phyloP scores from a whole-genome alignment of 2,888 invertebrate species.

The Euzetes globulus region DNA sequence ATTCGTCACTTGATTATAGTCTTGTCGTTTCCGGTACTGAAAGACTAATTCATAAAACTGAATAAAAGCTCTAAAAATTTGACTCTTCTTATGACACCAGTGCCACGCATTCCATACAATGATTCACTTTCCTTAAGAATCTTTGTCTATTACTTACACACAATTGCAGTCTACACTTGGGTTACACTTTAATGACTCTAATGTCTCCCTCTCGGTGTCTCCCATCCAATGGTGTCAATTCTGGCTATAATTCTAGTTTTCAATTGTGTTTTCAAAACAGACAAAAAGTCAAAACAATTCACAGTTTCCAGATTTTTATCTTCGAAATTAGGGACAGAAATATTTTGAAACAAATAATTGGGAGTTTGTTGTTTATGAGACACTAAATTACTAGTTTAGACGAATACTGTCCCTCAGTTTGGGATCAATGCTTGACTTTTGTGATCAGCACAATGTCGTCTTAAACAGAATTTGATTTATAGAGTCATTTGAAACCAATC shows the following conservation, averaged over 20 bases:
- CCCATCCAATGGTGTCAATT: not conserved
- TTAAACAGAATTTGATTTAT: constrained; percentile 26
- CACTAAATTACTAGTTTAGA: no score
- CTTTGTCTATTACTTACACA: not conserved
- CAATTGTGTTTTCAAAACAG: no score
- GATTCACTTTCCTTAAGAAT: constrained; percentile 13
- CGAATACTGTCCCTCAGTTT: not conserved
- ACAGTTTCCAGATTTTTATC: not conserved
- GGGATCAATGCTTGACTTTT: not conserved
- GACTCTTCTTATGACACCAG: not conserved
- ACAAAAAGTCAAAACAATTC: no score
- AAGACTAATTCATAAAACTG: constrained; percentile 23
- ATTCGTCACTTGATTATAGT: constrained; percentile 25
- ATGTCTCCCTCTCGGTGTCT: not conserved
- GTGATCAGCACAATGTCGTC: constrained; percentile 25
- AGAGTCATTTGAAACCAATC: constrained; percentile 16
- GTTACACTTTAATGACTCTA: constrained; percentile 9
- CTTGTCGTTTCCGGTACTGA: constrained; percentile 12
- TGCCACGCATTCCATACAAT: not conserved
- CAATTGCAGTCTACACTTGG: not conserved
- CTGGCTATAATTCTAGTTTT: no score
- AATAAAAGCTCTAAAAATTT: not conserved
- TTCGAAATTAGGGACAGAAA: not conserved
- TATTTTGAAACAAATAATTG: no score
- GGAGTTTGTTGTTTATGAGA: no score